phyloP scores from a whole-genome alignment of 64 coral and sea anemone genomes.

The Montipora efflorescens region DNA sequence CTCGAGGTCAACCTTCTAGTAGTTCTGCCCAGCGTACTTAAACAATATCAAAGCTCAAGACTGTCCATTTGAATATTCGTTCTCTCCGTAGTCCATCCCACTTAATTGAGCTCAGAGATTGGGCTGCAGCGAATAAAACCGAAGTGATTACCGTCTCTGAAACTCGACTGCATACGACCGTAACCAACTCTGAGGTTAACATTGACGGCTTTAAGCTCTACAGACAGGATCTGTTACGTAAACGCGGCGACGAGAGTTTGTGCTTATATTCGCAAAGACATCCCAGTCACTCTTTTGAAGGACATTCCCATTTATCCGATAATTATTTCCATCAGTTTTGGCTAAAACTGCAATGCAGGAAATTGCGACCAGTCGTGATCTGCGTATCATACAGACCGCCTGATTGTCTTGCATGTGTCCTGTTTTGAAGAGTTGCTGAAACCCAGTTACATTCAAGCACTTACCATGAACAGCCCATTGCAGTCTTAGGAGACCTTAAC shows the following conservation, averaged over 20 bases:
- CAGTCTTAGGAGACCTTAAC: too few species aligned
- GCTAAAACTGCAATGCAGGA: too few species aligned
- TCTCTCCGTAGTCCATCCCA: constrained; percentile 8
- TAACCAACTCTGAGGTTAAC: constrained; percentile 3
- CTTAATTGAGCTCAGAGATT: constrained; percentile 4
- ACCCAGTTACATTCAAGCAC: too few species aligned
- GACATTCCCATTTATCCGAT: not conserved
- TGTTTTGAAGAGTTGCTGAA: too few species aligned
- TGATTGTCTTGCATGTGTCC: too few species aligned
- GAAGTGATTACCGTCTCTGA: constrained; percentile 41
- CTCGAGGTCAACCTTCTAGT: not conserved
- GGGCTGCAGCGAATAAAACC: not conserved
- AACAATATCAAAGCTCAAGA: not conserved
- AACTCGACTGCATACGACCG: constrained; percentile 30
- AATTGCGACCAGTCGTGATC: too few species aligned
- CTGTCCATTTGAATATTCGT: constrained; percentile 22
- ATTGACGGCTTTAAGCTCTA: constrained; percentile 28
- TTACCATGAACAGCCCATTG: too few species aligned
- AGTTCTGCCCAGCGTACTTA: not conserved
- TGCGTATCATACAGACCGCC: too few species aligned
- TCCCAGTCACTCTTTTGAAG: not conserved
- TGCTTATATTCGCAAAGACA: not conserved
- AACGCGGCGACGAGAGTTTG: constrained; percentile 11
- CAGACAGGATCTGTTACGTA: constrained; percentile 4
- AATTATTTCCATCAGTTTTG: not conserved